Base-by-base conservation (phyloP, 2,113 vertebrate genomes). In the Ictalurus furcatus region DNA sequence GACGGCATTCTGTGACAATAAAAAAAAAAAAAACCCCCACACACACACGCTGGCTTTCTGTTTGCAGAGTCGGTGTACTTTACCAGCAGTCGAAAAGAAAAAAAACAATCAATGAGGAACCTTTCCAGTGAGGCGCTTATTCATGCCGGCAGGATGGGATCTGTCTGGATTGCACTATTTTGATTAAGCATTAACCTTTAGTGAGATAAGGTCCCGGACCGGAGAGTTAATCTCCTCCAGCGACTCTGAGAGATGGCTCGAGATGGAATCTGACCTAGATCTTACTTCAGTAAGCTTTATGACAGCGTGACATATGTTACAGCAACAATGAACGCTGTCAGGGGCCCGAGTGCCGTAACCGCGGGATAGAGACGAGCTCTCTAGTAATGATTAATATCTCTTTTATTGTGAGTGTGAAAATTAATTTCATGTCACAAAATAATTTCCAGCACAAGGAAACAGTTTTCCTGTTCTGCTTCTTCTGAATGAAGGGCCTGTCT, bases 281-380 rank as follows among this genome's bases (percentile, higher is more conserved):
- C 92, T 91, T 65, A 84, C 88, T 92, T 93, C 90, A 92, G 90
- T 92, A 89, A 92, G 92, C 90, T 67, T 61, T 87, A 52, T 88
- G 88, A 88, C 82, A 40, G 40, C 59, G 90, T 91, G 82, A 85
- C 25, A 74, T 28, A 87, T 84, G 90, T 85, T 88, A 13, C 73
- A 44, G 73, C 44, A 40, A 81, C 44, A 54, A 81, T 88, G 85
- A 71, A 34, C n/a, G 30, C 82, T 81, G 73, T 85, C 80, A 58
- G 1, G 86, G 69, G 37, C n/a, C 52, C 21, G n/a, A 82, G 84
- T 34, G 84, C 76, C 61, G 37, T 83, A 28, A 69, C 44, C 67
- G 13, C 30, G 17, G 54, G 79, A 37, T 73, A 34, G 23, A 59
- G 17, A 56, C 44, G 30, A 37, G 21, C 37, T 56, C 52, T 88